Evolutionary conservation across 2,797 vertebrate genomes (phyloP).

Genomic region (Lacerta bilineata): DNA sequence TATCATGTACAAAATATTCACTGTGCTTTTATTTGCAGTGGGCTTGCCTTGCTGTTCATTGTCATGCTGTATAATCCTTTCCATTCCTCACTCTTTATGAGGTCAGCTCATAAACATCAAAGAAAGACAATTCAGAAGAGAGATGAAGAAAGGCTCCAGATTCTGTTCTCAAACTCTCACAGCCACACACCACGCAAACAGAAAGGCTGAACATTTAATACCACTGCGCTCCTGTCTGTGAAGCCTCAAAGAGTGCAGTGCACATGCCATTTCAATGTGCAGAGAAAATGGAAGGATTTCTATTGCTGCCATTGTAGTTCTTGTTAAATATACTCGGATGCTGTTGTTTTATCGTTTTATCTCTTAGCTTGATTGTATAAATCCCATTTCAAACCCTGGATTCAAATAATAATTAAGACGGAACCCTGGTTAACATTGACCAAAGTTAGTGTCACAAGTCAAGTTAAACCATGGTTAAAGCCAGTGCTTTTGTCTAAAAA

Average conservation of each 20-base stretch:
- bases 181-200: neutral
- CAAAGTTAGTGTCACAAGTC: no score
- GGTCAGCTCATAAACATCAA: neutral
- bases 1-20: neutral
- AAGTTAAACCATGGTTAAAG: no score
- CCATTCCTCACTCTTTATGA: neutral
- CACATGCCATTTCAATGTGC: neutral
- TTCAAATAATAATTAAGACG: no score
- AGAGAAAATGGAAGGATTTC: conserved; percentile 5
- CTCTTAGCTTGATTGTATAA: neutral
- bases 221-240: neutral
- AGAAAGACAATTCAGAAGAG: neutral
- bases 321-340: neutral
- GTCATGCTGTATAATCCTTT: conserved; percentile 2
- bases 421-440: no score
- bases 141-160: neutral
- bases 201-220: neutral
- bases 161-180: neutral
- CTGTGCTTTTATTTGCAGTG: accelerated
- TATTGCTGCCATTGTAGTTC: neutral
- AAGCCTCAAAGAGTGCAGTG: neutral
- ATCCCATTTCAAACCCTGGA: no score
- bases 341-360: neutral
- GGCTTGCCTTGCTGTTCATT: neutral
- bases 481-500: no score